A percentile compares a stretch with the other conserved stretches of the same genome.
phyloP scores from a whole-genome alignment of 2,797 vertebrate genomes.

The Kryptolebias ocellatus region DNA sequence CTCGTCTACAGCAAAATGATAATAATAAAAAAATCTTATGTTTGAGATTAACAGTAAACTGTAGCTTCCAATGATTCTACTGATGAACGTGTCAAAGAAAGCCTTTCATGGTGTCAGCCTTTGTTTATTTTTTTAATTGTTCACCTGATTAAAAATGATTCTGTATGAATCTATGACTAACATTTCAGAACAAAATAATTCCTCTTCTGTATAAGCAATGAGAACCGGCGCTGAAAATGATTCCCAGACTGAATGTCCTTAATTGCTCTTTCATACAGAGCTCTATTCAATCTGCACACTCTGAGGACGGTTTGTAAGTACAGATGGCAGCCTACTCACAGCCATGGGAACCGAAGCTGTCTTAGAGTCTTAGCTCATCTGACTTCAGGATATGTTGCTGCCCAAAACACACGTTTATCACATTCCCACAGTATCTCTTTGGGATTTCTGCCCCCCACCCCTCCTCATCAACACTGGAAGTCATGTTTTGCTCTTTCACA shows the following conservation, averaged over 20 bases:
- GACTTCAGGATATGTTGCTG: conserved; percentile 47
- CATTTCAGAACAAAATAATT: conserved; percentile 16
- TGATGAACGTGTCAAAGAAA: conserved; percentile 11
- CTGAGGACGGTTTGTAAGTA: conserved; percentile 55
- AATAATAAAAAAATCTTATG: too few species aligned
- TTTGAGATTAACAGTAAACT: too few species aligned
- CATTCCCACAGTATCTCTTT: conserved; percentile 49
- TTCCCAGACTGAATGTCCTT: conserved; percentile 53
- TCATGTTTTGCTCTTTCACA: conserved; percentile 21
- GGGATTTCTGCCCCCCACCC: conserved; percentile 13
- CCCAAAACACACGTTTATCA: conserved; percentile 50
- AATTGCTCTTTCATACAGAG: conserved; percentile 60
- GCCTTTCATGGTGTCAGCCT: neutral
- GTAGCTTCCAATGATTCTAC: neutral
- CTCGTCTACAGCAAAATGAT: neutral
- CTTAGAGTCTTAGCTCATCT: conserved; percentile 56
- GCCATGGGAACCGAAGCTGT: conserved; percentile 59
- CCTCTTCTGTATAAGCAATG: conserved; percentile 40
- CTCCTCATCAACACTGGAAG: conserved; percentile 19
- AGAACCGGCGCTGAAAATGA: conserved; percentile 52
- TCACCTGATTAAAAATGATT: conserved; percentile 14
- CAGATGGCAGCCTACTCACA: conserved; percentile 56
- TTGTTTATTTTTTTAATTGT: conserved; percentile 17
- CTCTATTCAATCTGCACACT: conserved; percentile 56
- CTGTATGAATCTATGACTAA: conserved; percentile 10